Percentiles rank a stretch among this genome's conserved stretches.
phyloP scores from a whole-genome alignment of 2,113 vertebrate species.

The Sciurus niger region DNA sequence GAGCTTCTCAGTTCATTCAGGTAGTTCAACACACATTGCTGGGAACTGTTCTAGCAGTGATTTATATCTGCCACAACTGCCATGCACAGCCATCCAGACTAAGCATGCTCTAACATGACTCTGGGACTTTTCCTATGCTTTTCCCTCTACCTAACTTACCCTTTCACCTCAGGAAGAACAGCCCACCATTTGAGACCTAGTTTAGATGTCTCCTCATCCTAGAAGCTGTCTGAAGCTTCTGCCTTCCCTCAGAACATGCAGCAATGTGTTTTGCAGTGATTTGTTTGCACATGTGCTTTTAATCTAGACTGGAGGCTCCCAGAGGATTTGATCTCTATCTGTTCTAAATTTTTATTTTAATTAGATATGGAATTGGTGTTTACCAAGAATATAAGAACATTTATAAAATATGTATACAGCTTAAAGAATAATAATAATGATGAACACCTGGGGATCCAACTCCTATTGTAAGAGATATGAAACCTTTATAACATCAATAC shows the following conservation, averaged over 20 bases:
- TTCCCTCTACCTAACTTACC: neutral
- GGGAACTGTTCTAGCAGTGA: neutral
- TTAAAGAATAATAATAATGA: neutral
- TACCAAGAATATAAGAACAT: conserved; percentile 46
- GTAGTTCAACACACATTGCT: neutral
- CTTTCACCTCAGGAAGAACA: neutral
- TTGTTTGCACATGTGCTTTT: conserved; percentile 61
- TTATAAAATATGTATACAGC: conserved; percentile 55
- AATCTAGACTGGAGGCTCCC: conserved; percentile 12
- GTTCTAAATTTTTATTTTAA: conserved; percentile 3
- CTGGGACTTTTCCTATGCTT: neutral
- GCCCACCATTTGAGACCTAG: neutral
- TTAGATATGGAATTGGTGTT: conserved; percentile 59
- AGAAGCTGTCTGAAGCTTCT: neutral
- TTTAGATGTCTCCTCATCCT: neutral
- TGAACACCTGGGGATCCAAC: neutral
- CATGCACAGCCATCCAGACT: too few relatives aligned
- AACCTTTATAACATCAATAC: neutral
- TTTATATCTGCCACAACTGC: neutral
- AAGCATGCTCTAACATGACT: neutral
- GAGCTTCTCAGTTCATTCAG: neutral
- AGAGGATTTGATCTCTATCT: conserved; percentile 41
- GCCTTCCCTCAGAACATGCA: neutral
- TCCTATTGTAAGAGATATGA: neutral
- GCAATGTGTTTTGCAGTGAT: neutral